Base-by-base conservation (phyloP, 2,113 vertebrate genomes). In the Caranx melampygus region DNA sequence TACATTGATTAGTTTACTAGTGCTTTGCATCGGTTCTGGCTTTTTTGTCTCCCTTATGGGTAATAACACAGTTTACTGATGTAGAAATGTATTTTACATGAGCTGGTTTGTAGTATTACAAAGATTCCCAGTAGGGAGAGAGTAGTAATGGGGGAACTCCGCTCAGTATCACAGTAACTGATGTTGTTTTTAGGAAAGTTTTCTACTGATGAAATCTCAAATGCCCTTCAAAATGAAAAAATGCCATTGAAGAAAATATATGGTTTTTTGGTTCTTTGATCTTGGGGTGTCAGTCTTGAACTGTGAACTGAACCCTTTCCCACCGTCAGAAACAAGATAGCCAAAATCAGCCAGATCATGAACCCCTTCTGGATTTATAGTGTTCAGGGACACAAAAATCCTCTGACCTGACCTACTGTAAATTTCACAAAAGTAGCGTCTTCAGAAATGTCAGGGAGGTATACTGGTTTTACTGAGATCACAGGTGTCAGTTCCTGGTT, bases 81-180 rank as follows among this genome's bases (percentile, higher is more conserved):
- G 88, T 90, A 91, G 83, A 91, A 90, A 93, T 91, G 84, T 79
- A 92, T 89, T 91, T 92, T 92, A 91, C 92, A 93, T 92, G 86
- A 93, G 82, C 79, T 91, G 63, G 64, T 85, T 81, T 85, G 72
- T 83, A 81, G 86, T 73, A 78, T 76, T 73, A 83, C 69, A 86
- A 62, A 81, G 33, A 85, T 79, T 88, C 52, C 81, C 69, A 67
- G 20, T 66, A 42, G 75, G 63, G 40, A 54, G 21, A 66, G 68
- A 33, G 45, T 21, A 58, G 62, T 72, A 75, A 79, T 13, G 2
- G 18, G 18, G 58, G 40, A 59, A 37, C 44, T 61, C 35, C 64
- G 14, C 31, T 62, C 47, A 72, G 44, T 34, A 61, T 59, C 21
- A 66, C 51, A 59, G 16, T 71, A 72, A 76, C 65, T 37, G 65